These are phyloP conservation scores for Drosophila birchii DNA, from an alignment of 2,888 invertebrate species.

Conservation along the genomic window DNA sequence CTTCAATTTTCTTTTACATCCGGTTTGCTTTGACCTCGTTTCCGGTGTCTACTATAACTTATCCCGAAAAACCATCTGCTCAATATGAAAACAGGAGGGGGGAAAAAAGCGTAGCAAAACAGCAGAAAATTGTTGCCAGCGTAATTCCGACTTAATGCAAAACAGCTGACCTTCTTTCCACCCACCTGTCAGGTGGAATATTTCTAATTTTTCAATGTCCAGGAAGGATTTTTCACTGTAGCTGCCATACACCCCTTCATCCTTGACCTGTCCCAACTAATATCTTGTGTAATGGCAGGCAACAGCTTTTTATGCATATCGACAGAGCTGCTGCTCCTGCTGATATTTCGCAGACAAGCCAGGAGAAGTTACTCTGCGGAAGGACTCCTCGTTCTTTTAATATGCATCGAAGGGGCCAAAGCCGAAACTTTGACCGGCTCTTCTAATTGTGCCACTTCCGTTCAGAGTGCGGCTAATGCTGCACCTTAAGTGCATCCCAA, in stretches of 20 bases:
- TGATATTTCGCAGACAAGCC: slow-evolving; percentile 70
- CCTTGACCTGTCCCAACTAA: slow-evolving; percentile 65
- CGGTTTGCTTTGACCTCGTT: slow-evolving; percentile 31
- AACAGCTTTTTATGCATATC: slow-evolving; percentile 75
- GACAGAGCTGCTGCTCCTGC: slow-evolving; percentile 53
- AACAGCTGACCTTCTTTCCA: slow-evolving; percentile 64
- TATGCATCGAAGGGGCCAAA: slow-evolving; percentile 58
- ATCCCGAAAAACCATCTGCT: slow-evolving; percentile 29
- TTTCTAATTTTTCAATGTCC: slow-evolving; percentile 77
- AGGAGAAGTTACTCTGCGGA: neutral
- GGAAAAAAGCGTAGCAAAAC: slow-evolving; percentile 13
- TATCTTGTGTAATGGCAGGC: slow-evolving; percentile 69
- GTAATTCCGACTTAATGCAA: slow-evolving; percentile 68
- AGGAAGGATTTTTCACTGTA: slow-evolving; percentile 56
- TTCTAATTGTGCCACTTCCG: slow-evolving; percentile 80
- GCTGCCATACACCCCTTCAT: slow-evolving; percentile 23
- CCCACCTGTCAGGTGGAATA: slow-evolving; percentile 59
- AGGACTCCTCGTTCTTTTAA: slow-evolving; percentile 62
- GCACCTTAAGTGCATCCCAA: slow-evolving; percentile 71
- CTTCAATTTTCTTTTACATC: slow-evolving; percentile 3
- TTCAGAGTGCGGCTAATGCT: slow-evolving; percentile 75
- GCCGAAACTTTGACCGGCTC: slow-evolving; percentile 72
- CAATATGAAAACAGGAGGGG: slow-evolving; percentile 24
- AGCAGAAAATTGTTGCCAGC: slow-evolving; percentile 37
- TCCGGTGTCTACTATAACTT: slow-evolving; percentile 25